These are phyloP conservation scores for Microtus oregoni DNA, from an alignment of 2,113 vertebrate genomes.

Conservation along the genomic window DNA sequence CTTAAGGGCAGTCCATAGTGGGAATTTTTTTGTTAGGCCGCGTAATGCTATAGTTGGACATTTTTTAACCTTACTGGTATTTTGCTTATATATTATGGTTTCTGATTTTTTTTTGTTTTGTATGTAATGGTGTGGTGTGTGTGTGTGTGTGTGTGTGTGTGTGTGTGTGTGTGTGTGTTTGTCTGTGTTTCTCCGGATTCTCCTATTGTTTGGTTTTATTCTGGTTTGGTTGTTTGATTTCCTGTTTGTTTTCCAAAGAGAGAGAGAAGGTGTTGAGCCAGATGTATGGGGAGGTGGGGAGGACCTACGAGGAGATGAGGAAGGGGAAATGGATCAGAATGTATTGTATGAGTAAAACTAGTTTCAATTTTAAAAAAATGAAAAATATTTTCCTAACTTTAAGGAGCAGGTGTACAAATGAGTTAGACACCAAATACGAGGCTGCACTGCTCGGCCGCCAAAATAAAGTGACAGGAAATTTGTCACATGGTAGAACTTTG, in stretches of 20 bases:
- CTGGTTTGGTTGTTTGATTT: background rate
- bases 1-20: background rate
- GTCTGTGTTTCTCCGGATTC: background rate
- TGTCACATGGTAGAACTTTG: background rate
- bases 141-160: background rate
- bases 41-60: background rate
- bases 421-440: background rate
- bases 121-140: background rate
- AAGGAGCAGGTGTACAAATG: background rate
- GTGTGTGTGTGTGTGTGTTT: background rate
- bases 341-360: background rate
- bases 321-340: background rate
- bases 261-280: background rate
- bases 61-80: background rate
- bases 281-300: background rate
- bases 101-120: background rate
- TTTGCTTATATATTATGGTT: background rate
- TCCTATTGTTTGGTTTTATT: background rate
- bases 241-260: background rate
- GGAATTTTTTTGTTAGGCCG: too few relatives aligned
- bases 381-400: background rate
- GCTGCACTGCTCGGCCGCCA: fast-evolving
- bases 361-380: background rate
- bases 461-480: background rate
- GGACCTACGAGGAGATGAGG: background rate